Base-by-base conservation (phyloP, 2,797 vertebrate genomes). In the Mus minutoides region DNA sequence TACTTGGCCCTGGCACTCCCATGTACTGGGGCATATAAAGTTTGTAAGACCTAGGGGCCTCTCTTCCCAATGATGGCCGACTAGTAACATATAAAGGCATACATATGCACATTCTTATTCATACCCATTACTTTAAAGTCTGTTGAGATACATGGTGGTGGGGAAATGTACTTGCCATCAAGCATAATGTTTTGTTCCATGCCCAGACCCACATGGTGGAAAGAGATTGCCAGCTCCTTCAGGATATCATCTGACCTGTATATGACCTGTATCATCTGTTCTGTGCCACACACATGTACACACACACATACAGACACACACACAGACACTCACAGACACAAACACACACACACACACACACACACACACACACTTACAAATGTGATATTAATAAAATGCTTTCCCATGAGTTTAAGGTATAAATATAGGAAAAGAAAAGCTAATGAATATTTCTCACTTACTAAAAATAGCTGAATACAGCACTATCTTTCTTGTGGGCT, bases 381-480 rank as follows among this genome's bases (percentile, higher is more conserved):
- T 52, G 11, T 37, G 26, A 37, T 87, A 26, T 52, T 24, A 71
- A 37, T 46, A 49, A 56, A 84, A 85, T 37, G 29, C 3, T 46
- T 31, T 3, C 16, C 22, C 19, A 46, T 71, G 17, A 56, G 12
- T 52, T 89, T 78, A 85, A 90, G 79, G 29, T 75, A 76, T 76
- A 49, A 52, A 12, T 2, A 31, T 29, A 11, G 5, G 37, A 85
- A 8, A 11, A 4, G 3, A 3, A 6, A n/a, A 64, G 3, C 1
- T 82, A 14, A 67, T 31, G 6, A 73, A 58, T 58, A 80, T 76
- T 37, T 90, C 56, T n/a, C 6, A 40, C 56, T 6, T 34, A 67
- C 0, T 82, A 58, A 91, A 71, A 89, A 6, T 84, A 46, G 31
- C 2, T 67, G 0, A 80, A 43, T 73, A 76, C 13, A 93, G 86